A percentile compares a stretch with the other conserved stretches of the same genome.
Evolutionary conservation across 2,888 invertebrate genomes (phyloP).

Genomic region (Agonopterix arenella): DNA sequence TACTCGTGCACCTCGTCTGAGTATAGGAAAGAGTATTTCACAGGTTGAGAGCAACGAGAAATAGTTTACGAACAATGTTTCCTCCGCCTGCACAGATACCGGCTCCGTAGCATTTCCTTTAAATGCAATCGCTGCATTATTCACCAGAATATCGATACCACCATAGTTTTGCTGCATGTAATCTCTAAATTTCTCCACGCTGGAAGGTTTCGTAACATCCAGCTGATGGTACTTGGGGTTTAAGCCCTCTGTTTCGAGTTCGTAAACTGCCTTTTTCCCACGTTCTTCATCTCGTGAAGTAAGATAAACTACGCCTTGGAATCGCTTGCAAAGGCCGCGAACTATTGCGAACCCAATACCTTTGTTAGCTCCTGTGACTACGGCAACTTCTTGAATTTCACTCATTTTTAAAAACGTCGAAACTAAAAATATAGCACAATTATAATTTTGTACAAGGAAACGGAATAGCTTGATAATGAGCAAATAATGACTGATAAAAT

Average conservation of each 20-base stretch:
- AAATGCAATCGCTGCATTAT: slow-evolving; percentile 86
- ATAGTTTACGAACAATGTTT: slow-evolving; percentile 83
- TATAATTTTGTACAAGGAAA: too few species aligned
- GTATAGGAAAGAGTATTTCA: slow-evolving; percentile 82
- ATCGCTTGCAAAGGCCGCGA: slow-evolving; percentile 80
- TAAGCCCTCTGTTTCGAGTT: slow-evolving; percentile 74
- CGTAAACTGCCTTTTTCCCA: slow-evolving; percentile 77
- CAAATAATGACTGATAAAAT: too few species aligned
- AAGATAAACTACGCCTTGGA: slow-evolving; percentile 82
- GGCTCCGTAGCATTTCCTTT: slow-evolving; percentile 78
- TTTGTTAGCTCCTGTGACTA: slow-evolving; percentile 83
- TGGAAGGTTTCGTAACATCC: slow-evolving; percentile 79
- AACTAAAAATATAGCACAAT: too few species aligned
- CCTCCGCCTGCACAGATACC: slow-evolving; percentile 81
- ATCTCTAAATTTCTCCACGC: slow-evolving; percentile 76
- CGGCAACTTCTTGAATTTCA: slow-evolving; percentile 39
- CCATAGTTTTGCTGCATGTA: slow-evolving; percentile 78
- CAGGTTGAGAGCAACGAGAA: slow-evolving; percentile 80
- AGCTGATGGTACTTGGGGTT: slow-evolving; percentile 80
- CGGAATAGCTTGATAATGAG: too few species aligned
- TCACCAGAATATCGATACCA: slow-evolving; percentile 84
- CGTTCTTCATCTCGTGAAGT: slow-evolving; percentile 79
- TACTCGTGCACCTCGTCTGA: slow-evolving; percentile 82
- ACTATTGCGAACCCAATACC: slow-evolving; percentile 84
- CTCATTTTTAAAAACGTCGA: too few species aligned